These are phyloP conservation scores for Pangasius larnaudii DNA, from an alignment of 2,797 vertebrate species.

Conservation along the genomic window DNA sequence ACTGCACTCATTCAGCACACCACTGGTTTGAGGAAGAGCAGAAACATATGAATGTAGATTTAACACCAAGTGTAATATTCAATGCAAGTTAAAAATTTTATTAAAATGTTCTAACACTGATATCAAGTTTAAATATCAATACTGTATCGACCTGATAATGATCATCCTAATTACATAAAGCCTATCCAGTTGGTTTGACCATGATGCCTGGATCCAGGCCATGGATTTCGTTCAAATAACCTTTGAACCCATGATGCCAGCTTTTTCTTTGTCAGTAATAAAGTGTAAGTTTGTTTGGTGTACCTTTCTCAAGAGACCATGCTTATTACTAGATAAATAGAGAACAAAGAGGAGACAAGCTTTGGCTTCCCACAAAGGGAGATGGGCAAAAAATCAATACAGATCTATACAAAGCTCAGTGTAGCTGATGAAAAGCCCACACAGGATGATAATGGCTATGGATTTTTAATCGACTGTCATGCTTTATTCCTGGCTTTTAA, in stretches of 20 bases:
- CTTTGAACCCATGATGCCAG: not conserved
- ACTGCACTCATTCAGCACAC: not conserved
- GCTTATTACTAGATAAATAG: constrained; percentile 43
- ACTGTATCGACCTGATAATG: not conserved
- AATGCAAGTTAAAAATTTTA: not conserved
- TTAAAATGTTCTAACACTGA: not conserved
- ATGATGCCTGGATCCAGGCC: not conserved
- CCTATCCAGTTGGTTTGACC: not conserved
- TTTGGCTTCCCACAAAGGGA: constrained; percentile 56
- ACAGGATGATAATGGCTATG: constrained; percentile 73
- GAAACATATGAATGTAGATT: constrained; percentile 24
- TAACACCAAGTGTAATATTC: not conserved
- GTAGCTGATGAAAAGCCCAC: constrained; percentile 38
- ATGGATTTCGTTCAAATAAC: not conserved
- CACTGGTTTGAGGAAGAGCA: constrained; percentile 13
- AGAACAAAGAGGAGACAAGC: constrained; percentile 50
- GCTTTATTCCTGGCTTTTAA: constrained; percentile 63
- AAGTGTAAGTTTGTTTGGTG: constrained; percentile 15
- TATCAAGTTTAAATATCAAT: not conserved
- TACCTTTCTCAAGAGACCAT: not conserved
- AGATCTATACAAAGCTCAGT: constrained; percentile 37
- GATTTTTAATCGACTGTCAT: constrained; percentile 67
- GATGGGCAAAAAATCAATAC: constrained; percentile 67
- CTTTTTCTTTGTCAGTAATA: not conserved
- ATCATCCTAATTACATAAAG: not conserved